Base-by-base conservation (phyloP, 2,797 vertebrate species). In the Sitta carolinensis region DNA sequence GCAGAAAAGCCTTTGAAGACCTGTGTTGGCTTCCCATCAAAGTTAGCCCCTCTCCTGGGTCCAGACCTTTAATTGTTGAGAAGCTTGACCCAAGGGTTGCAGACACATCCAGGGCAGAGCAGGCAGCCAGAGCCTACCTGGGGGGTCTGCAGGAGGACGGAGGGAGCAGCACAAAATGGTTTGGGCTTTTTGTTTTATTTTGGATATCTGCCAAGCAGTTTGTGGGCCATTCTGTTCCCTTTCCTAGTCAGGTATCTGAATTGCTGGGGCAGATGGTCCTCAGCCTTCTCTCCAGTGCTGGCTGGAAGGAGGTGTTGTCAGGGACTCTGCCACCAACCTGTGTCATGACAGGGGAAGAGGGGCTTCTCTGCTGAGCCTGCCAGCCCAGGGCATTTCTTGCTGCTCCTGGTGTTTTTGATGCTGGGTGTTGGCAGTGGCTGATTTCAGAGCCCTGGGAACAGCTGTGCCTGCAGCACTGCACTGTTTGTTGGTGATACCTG, bases 21-120 rank as follows among this genome's bases (percentile, higher is more conserved):
- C 63, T 69, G 38, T 58, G 27, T 23, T 96, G 84, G 66, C 73
- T 91, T 92, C 36, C 69, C 63, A 84, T 82, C 77, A 84, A 85
- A 90, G 90, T 54, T 84, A 72, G 38, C 14, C 27, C 10, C 19
- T 95, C 50, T 94, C 83, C 58, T 86, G 86, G 18, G 66, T 73
- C 69, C n/a, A 36, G 54, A 50, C 22, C 36, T 72, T 61, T 58
- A 64, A 38, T 32, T 54, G 29, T 27, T 2, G 5, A 81, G 38
- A 81, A 95, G n/a, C 6, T 75, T 93, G 90, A 88, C 70, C 74
- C 63, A 38, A 64, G 63, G 50, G 47, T 69, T 91, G 51, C 0
- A 0, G 66, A 62, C 30, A 36, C 43, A 72, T 75, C 74, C 43
- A 78, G 55, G 63, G 59, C 11, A 12, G 77, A 77, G 45, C 32